Conservation (phyloP, 2,113 vertebrate species). For the Stegostoma tigrinum region DNA sequence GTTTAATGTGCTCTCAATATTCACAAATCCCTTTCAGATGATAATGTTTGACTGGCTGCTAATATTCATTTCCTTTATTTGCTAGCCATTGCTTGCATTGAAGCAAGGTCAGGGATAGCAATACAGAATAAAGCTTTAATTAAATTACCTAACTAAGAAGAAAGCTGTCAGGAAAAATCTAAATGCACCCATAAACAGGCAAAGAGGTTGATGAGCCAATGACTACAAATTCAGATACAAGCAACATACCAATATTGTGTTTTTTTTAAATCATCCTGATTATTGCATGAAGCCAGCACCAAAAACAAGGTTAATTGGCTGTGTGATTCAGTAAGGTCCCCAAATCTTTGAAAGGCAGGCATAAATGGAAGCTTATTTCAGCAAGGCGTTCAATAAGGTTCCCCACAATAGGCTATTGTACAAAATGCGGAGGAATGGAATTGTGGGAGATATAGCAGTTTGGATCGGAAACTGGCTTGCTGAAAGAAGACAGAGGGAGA, state of each 20-base stretch:
- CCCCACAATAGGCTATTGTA: too few species aligned
- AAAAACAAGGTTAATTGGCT: background rate
- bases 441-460: too few species aligned
- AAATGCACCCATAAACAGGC: background rate
- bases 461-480: too few species aligned
- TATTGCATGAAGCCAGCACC: background rate
- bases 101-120: background rate
- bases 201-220: background rate
- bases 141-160: background rate
- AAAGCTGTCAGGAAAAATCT: background rate
- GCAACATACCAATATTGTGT: background rate
- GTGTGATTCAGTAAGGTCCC: background rate
- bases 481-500: too few species aligned
- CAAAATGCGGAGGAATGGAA: too few species aligned
- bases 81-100: background rate
- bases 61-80: background rate
- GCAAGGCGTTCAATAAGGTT: too few species aligned
- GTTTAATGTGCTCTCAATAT: conserved; percentile 2
- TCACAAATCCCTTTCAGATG: background rate
- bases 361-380: too few species aligned
- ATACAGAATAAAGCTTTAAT: background rate
- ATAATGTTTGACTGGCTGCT: background rate
- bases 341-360: too few species aligned
- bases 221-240: background rate
- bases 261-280: background rate